These are phyloP conservation scores for Tipula unca DNA, from an alignment of 2,888 invertebrate species.

Conservation along the genomic window DNA sequence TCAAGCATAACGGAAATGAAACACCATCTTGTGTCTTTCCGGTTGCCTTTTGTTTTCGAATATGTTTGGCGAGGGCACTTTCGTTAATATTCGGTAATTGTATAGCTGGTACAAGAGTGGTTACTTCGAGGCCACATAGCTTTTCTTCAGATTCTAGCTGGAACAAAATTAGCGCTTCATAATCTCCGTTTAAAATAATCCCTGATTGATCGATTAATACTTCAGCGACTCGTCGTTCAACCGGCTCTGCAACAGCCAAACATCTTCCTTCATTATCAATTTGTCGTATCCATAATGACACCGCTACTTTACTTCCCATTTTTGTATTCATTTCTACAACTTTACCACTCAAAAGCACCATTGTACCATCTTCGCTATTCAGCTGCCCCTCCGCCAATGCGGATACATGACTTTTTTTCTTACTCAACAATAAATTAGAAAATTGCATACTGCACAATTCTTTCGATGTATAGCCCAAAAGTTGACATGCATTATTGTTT, in stretches of 20 bases:
- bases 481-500: constrained; percentile 56
- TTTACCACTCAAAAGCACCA: constrained; percentile 53
- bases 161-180: constrained; percentile 46
- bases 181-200: constrained; percentile 31
- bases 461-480: constrained; percentile 49
- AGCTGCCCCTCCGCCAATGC: constrained; percentile 46
- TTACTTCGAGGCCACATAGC: constrained; percentile 45
- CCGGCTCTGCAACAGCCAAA: constrained; percentile 57
- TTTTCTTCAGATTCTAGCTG: constrained; percentile 47
- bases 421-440: constrained; percentile 46
- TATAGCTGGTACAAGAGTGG: constrained; percentile 46
- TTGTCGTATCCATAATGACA: constrained; percentile 56
- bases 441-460: constrained; percentile 46
- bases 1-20: constrained; percentile 52
- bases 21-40: constrained; percentile 55
- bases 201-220: constrained; percentile 32
- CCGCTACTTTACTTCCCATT: constrained; percentile 49
- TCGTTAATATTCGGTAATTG: constrained; percentile 43
- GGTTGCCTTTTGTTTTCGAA: constrained; percentile 55
- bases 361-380: constrained; percentile 48
- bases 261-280: constrained; percentile 51
- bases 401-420: constrained; percentile 44
- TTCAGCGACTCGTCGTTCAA: constrained; percentile 40
- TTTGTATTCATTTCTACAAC: constrained; percentile 54
- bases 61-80: constrained; percentile 37